Evolutionary conservation across 2,888 invertebrate genomes (phyloP), one percentile per base, ranked within the genome.

Genomic region (Andrena haemorrhoa): DNA sequence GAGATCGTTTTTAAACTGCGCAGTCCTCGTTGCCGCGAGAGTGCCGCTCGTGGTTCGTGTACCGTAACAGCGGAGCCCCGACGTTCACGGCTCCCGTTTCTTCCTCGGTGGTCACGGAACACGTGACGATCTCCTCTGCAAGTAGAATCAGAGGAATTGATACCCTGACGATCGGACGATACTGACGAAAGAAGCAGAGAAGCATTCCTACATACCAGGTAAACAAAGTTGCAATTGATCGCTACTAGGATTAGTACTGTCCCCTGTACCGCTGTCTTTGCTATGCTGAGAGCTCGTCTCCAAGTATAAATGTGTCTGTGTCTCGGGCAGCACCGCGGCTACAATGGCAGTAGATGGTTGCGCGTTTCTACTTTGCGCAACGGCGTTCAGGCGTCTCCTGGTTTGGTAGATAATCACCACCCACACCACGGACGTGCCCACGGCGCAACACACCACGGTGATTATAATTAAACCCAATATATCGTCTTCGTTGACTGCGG

Each of bases 391-490:
- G 47, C 96, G 95, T 94, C 96, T 96, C 83, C 97, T 95, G 4
- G 98, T 97, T 92, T 97, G 97, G 93, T 98, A 98, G 90, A 98
- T 98, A 84, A 98, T 97, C 74, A 98, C 96, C 66, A 98, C 98
- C 98, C 98, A 98, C 71, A 98, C 96, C 20, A 98, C 95, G 0
- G 98, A 98, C 7, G 98, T 98, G n/a, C 97, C 96, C 20, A 98
- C 97, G 71, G 98, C 97, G 94, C 98, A 98, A 93, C 98, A 97
- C 56, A 98, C 97, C 0, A 98, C 97, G 3, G 98, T 97, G 88
- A 98, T 98, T 91, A 98, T 96, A 87, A 98, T 97, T 84, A 98
- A 97, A 72, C 98, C 98, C 79, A 97, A 96, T 94, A 97, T 97
- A 88, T 97, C 97, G 90, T 97, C 96, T 91, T 97, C 96, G 77